Percentiles rank a stretch among this genome's conserved stretches.
phyloP scores from a whole-genome alignment of 2,113 vertebrate genomes.

The Pachyramphus minor region DNA sequence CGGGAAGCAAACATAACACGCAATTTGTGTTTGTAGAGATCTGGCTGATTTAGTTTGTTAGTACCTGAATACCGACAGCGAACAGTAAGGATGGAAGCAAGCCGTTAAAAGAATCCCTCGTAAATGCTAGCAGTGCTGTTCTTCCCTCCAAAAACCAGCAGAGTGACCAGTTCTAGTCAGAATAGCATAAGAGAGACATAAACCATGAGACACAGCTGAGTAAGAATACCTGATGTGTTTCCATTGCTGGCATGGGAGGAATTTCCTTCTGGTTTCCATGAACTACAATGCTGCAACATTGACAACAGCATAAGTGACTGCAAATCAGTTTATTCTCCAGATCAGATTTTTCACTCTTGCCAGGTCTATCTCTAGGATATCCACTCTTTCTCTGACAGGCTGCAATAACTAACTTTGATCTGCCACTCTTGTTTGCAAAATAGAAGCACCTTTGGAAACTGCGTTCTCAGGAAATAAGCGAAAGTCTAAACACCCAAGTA shows the following conservation, averaged over 20 bases:
- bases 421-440: not conserved
- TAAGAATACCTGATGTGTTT: not conserved
- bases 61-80: not conserved
- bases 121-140: not conserved
- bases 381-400: not conserved
- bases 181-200: not conserved
- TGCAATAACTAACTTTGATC: not conserved
- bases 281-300: not conserved
- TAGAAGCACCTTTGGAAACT: not conserved
- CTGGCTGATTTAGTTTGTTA: not conserved
- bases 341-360: not conserved
- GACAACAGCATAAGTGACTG: not conserved
- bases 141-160: not conserved
- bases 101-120: accelerated
- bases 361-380: not conserved
- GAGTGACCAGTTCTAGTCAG: not conserved
- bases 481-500: not conserved
- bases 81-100: not conserved
- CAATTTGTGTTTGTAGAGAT: not conserved
- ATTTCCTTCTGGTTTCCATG: not conserved
- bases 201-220: not conserved
- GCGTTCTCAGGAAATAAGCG: not conserved
- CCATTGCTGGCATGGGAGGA: accelerated
- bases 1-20: not conserved
- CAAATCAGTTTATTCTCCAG: not conserved